phyloP scores from a whole-genome alignment of 1,140 invertebrate species.

The Epicauta chinensis region DNA sequence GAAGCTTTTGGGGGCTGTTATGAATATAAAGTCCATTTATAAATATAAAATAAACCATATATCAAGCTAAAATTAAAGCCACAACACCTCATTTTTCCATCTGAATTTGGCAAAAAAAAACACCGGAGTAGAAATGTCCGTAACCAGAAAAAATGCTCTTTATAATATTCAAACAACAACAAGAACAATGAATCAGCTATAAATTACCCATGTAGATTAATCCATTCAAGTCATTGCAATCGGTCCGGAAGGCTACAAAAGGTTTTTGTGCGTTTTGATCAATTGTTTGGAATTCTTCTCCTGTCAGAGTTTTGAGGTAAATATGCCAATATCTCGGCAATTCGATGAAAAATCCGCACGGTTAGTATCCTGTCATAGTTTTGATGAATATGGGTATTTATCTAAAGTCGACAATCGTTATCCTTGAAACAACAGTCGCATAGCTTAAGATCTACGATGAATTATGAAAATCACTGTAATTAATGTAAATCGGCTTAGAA shows the following conservation, averaged over 20 bases:
- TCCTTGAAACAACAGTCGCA: too few species aligned
- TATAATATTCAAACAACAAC: too few species aligned
- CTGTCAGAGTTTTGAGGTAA: constrained; percentile 7
- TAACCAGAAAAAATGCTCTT: too few species aligned
- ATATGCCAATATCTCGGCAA: not conserved
- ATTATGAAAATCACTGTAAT: too few species aligned
- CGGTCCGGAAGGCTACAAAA: constrained; percentile 10
- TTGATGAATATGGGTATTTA: too few species aligned
- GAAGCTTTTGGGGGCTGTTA: constrained; percentile 13
- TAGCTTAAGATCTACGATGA: too few species aligned
- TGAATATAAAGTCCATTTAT: constrained; percentile 21
- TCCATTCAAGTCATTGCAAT: constrained; percentile 18
- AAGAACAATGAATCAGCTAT: constrained; percentile 13
- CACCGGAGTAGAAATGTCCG: too few species aligned
- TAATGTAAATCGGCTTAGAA: too few species aligned
- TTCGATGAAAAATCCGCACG: constrained; percentile 11
- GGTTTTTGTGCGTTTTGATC: constrained; percentile 7
- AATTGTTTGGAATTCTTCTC: constrained; percentile 16
- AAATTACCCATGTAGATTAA: constrained; percentile 22
- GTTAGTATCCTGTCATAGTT: not conserved
- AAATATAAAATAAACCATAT: constrained; percentile 20
- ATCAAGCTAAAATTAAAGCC: constrained; percentile 19
- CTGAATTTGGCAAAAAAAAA: not conserved
- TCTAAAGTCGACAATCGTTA: too few species aligned
- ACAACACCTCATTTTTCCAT: constrained; percentile 17